phyloP scores from a whole-genome alignment of 2,888 invertebrate genomes.

The Eupelmus urozonus region DNA sequence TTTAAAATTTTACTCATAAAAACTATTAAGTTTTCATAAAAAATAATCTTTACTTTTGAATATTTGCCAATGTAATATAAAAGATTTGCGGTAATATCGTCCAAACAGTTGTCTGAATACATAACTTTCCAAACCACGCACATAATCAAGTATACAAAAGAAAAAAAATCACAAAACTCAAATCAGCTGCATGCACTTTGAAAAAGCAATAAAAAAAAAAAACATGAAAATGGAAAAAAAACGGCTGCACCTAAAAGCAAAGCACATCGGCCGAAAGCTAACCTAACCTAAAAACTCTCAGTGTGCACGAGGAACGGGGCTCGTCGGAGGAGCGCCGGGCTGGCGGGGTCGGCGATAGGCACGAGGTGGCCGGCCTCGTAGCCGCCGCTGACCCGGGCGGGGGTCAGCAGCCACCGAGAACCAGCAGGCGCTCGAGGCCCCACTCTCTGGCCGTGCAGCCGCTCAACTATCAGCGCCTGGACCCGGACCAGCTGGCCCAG shows the following conservation, averaged over 20 bases:
- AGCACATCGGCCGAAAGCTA: background rate
- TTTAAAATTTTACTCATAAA: too few species aligned
- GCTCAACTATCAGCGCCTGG: conserved; percentile 74
- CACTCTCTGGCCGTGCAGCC: conserved; percentile 75
- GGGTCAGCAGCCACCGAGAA: conserved; percentile 58
- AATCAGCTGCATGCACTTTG: background rate
- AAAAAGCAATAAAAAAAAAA: background rate
- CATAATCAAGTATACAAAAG: too few species aligned
- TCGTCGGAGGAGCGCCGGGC: conserved; percentile 63
- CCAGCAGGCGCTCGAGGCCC: conserved; percentile 70
- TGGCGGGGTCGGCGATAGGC: conserved; percentile 60
- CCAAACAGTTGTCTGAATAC: too few species aligned
- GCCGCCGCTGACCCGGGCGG: conserved; percentile 50
- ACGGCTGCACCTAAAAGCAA: background rate
- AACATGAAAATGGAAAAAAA: background rate
- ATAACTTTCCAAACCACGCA: too few species aligned
- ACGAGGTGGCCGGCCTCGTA: conserved; percentile 73
- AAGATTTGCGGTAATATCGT: too few species aligned
- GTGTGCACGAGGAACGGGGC: conserved; percentile 74
- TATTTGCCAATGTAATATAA: too few species aligned
- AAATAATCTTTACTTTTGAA: too few species aligned
- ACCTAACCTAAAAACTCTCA: conserved; percentile 59
- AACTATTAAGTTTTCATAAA: too few species aligned
- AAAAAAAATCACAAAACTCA: too few species aligned
- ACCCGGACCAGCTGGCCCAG: conserved; percentile 68